Percentiles rank a stretch among this genome's conserved stretches.
Conservation (phyloP, 2,797 vertebrate genomes). For the Pseudochirops cupreus region DNA sequence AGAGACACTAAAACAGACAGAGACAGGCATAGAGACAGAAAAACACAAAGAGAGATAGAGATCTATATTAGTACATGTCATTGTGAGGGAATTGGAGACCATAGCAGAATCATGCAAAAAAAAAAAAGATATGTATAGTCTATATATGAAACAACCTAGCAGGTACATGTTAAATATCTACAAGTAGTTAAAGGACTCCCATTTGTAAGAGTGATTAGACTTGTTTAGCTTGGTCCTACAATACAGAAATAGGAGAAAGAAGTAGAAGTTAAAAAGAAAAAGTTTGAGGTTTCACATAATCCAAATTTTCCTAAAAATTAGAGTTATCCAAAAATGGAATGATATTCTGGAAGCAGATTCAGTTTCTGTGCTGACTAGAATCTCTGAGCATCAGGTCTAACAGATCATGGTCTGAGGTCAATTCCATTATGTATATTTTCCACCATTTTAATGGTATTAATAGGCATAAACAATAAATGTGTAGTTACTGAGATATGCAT, state of each 20-base stretch:
- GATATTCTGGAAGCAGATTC: neutral
- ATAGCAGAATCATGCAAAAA: neutral
- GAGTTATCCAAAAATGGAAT: neutral
- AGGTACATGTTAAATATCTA: neutral
- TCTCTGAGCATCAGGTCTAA: too few relatives aligned
- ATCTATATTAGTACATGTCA: neutral
- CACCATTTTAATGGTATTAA: neutral
- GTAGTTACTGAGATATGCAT: neutral
- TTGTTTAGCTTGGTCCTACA: neutral
- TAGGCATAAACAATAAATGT: neutral
- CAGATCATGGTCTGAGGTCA: neutral
- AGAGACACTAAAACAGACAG: neutral
- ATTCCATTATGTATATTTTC: neutral
- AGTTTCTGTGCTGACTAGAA: neutral
- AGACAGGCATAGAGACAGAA: too few relatives aligned
- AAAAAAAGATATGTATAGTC: neutral
- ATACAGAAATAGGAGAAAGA: neutral
- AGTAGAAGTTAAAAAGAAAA: neutral
- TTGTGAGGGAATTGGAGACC: neutral
- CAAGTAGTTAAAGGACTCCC: neutral
- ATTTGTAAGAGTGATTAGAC: neutral
- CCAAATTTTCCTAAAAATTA: neutral
- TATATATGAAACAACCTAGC: neutral
- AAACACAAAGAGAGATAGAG: too few relatives aligned
- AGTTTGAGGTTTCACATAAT: neutral